Base-by-base conservation (phyloP, 2,113 vertebrate genomes). In the Uria lomvia region DNA sequence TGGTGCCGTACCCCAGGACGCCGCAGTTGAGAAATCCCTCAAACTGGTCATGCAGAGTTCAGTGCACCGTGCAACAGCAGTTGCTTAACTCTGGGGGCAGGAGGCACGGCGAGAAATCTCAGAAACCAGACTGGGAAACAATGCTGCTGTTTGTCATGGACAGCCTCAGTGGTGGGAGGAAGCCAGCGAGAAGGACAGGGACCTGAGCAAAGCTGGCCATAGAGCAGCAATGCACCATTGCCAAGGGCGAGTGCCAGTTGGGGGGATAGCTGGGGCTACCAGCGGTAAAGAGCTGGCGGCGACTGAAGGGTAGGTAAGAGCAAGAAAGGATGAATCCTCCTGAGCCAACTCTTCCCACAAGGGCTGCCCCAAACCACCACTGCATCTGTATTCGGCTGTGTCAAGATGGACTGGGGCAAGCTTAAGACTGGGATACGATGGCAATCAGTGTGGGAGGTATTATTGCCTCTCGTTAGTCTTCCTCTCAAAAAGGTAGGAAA, bases 341-440 rank as follows among this genome's bases (percentile, higher is more conserved):
- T 59, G 5, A 73, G 29, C 6, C 74, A 89, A 52, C 0, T 38
- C n/a, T 8, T 80, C 49, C 27, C 2, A 1, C 50, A 90, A 67
- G 4, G 1, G 0, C 20, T 80, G 36, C 27, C 52, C 30, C 70
- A 72, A 71, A 67, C 8, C 60, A 75, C 16, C 45, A 16, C 40
- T 29, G n/a, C 20, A 6, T 55, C n/a, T 43, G 5, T 24, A 34
- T 15, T 29, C 1, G 1, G 3, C 32, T 56, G 5, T 26, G 27
- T 26, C 52, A 75, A 65, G 3, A 8, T 17, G 17, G 34, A 38
- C 13, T 34, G 55, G 27, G 3, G 2, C 13, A 86, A 89, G 12
- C 15, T 22, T 30, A 26, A 0, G 0, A 3, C 2, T 2, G 26
- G 22, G 40, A 75, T 5, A 68, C 6, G 36, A 19, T 0, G 0